Conservation (phyloP, 2,797 vertebrate species). For the Benthosema pterotum region DNA sequence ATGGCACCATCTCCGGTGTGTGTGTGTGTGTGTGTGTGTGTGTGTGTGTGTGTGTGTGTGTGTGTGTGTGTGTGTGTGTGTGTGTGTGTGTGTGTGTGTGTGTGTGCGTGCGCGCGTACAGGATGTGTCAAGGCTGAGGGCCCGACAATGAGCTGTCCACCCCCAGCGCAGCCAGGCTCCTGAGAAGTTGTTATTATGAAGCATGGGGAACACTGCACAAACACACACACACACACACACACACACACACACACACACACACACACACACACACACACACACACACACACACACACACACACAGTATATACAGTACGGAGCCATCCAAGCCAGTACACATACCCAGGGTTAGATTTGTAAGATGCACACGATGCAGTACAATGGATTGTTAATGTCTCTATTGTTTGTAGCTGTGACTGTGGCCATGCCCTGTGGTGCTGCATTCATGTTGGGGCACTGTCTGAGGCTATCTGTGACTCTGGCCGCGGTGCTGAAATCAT, state of each 20-base stretch:
- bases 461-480: too few relatives aligned
- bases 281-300: conserved; percentile 12
- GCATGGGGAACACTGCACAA: conserved; percentile 19
- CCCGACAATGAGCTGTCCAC: conserved; percentile 67
- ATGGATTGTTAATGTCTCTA: too few relatives aligned
- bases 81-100: conserved; percentile 19
- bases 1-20: conserved; percentile 25
- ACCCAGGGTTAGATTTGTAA: too few relatives aligned
- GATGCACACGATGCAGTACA: too few relatives aligned
- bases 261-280: conserved; percentile 20
- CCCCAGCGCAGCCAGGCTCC: conserved; percentile 51
- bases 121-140: conserved; percentile 44
- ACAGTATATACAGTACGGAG: neutral
- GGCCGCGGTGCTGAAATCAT: too few relatives aligned
- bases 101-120: conserved; percentile 9
- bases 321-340: too few relatives aligned
- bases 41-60: conserved; percentile 37
- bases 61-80: conserved; percentile 8
- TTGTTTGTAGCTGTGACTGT: too few relatives aligned
- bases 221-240: conserved; percentile 11
- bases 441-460: too few relatives aligned
- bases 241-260: conserved; percentile 5
- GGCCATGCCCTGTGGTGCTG: too few relatives aligned
- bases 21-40: conserved; percentile 1
- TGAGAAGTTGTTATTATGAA: conserved; percentile 36